phyloP scores from a whole-genome alignment of 2,888 invertebrate species.

The Amorpha juglandis region DNA sequence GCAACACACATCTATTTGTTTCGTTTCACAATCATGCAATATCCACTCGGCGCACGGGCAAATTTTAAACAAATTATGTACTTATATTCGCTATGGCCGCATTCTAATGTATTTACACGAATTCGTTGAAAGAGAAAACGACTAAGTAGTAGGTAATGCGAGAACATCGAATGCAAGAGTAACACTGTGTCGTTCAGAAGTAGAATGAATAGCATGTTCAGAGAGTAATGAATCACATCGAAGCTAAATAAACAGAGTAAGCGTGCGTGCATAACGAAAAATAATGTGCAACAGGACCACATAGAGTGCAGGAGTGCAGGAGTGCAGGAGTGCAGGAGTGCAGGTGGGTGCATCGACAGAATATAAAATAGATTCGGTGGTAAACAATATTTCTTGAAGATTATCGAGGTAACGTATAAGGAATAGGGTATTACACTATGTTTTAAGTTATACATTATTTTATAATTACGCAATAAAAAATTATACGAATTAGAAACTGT shows the following conservation, averaged over 20 bases:
- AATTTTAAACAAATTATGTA: conserved; percentile 35
- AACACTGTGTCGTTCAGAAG: conserved; percentile 68
- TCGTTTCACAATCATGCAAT: conserved; percentile 80
- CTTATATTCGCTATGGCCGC: conserved; percentile 50
- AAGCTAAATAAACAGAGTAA: conserved; percentile 56
- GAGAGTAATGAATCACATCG: conserved; percentile 52
- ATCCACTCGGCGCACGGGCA: conserved; percentile 58
- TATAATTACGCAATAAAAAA: no score
- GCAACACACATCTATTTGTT: conserved; percentile 81
- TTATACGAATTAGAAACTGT: no score
- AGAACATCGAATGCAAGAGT: conserved; percentile 73
- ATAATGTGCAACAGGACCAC: conserved; percentile 73
- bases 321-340: conserved; percentile 62
- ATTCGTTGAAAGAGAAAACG: conserved; percentile 57
- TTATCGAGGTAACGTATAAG: conserved; percentile 44
- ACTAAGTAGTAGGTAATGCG: conserved; percentile 60
- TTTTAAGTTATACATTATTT: no score
- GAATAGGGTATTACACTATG: no score
- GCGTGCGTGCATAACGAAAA: conserved; percentile 71
- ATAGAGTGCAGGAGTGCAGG: conserved; percentile 56
- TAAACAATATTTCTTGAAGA: conserved; percentile 44
- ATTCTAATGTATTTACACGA: conserved; percentile 68
- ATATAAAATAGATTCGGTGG: conserved; percentile 39
- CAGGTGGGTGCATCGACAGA: conserved; percentile 47
- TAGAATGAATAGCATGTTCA: conserved; percentile 62